phyloP scores from a whole-genome alignment of 2,113 vertebrate species.

The Salvator merianae region DNA sequence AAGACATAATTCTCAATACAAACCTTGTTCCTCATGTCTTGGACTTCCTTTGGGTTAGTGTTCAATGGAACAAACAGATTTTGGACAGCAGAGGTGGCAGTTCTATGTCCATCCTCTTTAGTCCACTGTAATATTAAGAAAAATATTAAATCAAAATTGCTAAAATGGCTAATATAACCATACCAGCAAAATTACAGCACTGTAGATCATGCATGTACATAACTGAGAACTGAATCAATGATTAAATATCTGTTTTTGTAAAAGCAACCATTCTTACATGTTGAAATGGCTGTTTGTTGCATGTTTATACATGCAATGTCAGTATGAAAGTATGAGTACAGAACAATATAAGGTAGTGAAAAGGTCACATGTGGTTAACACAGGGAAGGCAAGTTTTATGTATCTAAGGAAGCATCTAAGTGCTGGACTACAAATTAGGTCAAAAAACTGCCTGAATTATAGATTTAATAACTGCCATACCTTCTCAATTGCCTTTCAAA shows the following conservation, averaged over 20 bases:
- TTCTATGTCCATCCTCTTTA: slow-evolving; percentile 93
- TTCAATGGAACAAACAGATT: slow-evolving; percentile 98
- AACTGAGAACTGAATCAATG: slow-evolving; percentile 88
- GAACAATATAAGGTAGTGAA: background rate
- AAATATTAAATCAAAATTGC: slow-evolving; percentile 64
- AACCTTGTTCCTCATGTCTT: slow-evolving; percentile 99
- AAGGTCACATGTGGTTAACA: too few species aligned
- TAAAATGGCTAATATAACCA: slow-evolving; percentile 36
- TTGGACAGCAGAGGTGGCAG: slow-evolving; percentile 87
- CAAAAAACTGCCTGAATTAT: slow-evolving; percentile 11
- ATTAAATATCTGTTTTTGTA: slow-evolving; percentile 55
- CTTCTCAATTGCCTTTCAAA: background rate
- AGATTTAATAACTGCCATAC: background rate
- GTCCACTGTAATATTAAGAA: slow-evolving; percentile 91
- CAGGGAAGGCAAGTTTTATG: too few species aligned
- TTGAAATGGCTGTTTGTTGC: slow-evolving; percentile 4
- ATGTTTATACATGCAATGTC: slow-evolving; percentile 17
- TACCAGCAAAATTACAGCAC: slow-evolving; percentile 60
- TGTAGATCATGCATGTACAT: slow-evolving; percentile 86
- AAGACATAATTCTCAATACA: slow-evolving; percentile 25
- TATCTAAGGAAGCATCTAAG: background rate
- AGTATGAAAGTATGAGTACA: slow-evolving; percentile 1
- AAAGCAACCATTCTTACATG: background rate
- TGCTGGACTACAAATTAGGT: background rate
- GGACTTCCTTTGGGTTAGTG: slow-evolving; percentile 97